Evolutionary conservation across 2,888 invertebrate species (phyloP), one percentile per base, ranked within the genome.

Genomic region (Andrena bicolor): DNA sequence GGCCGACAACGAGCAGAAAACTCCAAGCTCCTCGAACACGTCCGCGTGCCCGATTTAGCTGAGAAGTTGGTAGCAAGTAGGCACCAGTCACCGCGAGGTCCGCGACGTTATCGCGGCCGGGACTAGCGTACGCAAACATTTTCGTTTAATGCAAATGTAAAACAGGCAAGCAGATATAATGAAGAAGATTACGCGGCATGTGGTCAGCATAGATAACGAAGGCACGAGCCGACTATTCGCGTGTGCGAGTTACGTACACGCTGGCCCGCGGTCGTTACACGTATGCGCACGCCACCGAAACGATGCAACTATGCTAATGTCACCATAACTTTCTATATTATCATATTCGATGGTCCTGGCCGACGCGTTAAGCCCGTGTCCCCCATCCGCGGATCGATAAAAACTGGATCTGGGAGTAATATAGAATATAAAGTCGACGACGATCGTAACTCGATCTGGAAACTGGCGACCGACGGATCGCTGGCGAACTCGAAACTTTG

Each of bases 181-280:
- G 91, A 90, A 88, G 91, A 92, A 92, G 92, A 92, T 92, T 92
- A 91, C 89, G 89, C 89, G 87, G 91, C 92, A 90, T 92, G 91
- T 90, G 92, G 92, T 91, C 91, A 90, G 91, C 90, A 90, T 90
- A 92, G 92, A 92, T 92, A 92, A 92, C 92, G 91, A 92, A 88
- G 88, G 80, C 78, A 80, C 76, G 86, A 75, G 76, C 79, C 49
- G 66, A 26, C 58, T 28, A 32, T 58, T n/a, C 48, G 28, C 65
- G 16, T 35, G 58, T 23, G 53, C 69, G 51, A 60, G 56, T 30
- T 20, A 13, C 51, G 28, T 35, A 48, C 20, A 26, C n/a, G 10
- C 66, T 16, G 41, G 1, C 41, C 1, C 7, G 20, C 26, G 28
- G 5, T n/a, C 8, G 68, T 30, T 13, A 28, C 28, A 7, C 53